Evolutionary conservation across 2,888 invertebrate species (phyloP), one percentile per base, ranked within the genome.

Genomic region (Lasioglossum marginatum): DNA sequence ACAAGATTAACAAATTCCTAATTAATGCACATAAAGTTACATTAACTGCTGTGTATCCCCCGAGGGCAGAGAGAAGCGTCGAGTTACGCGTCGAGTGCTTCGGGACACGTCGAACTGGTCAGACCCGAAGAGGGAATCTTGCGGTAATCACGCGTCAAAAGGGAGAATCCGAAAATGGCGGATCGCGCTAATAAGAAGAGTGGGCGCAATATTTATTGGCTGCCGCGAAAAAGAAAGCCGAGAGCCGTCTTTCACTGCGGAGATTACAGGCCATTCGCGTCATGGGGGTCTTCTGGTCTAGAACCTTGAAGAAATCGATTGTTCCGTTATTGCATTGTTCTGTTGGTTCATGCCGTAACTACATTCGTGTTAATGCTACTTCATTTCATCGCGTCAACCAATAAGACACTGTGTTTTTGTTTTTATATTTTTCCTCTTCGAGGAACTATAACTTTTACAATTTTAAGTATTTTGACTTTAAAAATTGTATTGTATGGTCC

Each of bases 171-270:
- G 77, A 81, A 78, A 83, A 88, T 76, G 82, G 77, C 75, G 78
- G 84, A 84, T 81, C 82, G 78, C 66, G 88, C 78, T 90, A 90
- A 91, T 90, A 90, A 88, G 89, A 86, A 82, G 84, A 89, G 89
- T 88, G 88, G 89, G 85, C 88, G 89, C 86, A 82, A 91, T 88
- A 90, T 90, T 91, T 90, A 90, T 91, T 91, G 83, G 79, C 81
- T 79, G 87, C 88, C 89, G 83, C n/a, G 79, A 68, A 12, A 79
- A 48, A 31, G 82, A 83, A 66, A 88, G 86, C 83, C 77, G 77
- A 85, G 72, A n/a, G 81, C 84, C 86, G 68, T 85, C 81, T 77
- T 82, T 76, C 89, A 83, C 73, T 70, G 79, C 48, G 81, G 77
- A 88, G 87, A 91, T 91, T 91, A 90, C 90, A 88, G 90, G 90